Evolutionary conservation across 2,113 vertebrate genomes (phyloP).

Genomic region (Rhinoderma darwinii): DNA sequence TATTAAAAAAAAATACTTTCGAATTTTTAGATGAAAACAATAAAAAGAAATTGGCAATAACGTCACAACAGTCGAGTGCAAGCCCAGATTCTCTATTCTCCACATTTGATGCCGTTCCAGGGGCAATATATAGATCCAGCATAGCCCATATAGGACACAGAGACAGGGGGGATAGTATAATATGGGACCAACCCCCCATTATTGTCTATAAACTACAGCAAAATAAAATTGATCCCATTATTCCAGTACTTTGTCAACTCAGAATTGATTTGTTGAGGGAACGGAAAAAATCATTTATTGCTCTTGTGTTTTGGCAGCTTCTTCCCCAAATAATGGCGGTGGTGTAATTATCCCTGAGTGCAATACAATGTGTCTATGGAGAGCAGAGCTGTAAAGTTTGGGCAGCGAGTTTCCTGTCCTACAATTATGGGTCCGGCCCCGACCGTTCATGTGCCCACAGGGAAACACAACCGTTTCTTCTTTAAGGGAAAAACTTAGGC

Average conservation of each 20-base stretch:
- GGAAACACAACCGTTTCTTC: background rate
- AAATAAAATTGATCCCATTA: too few species aligned
- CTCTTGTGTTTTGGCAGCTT: background rate
- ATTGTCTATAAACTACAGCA: too few species aligned
- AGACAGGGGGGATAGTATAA: background rate
- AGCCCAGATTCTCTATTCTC: background rate
- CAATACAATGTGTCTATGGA: constrained; percentile 27
- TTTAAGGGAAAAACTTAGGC: background rate
- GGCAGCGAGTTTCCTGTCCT: constrained; percentile 36
- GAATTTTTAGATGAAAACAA: background rate
- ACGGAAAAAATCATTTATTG: background rate
- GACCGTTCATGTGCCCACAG: constrained; percentile 14
- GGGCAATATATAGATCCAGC: background rate
- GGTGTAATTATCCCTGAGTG: constrained; percentile 1
- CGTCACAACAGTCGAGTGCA: background rate
- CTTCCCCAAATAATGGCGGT: constrained; percentile 13
- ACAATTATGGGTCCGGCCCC: constrained; percentile 30
- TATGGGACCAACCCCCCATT: background rate
- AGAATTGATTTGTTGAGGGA: background rate
- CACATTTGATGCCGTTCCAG: background rate
- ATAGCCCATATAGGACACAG: background rate
- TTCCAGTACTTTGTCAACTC: background rate
- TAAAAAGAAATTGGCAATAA: constrained; percentile 13
- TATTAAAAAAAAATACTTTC: background rate
- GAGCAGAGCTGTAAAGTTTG: constrained; percentile 12